A percentile compares a stretch with the other conserved stretches of the same genome.
These are phyloP conservation scores for Trissoscelio sp. DNA, from an alignment of 2,888 invertebrate species.

Conservation along the genomic window DNA sequence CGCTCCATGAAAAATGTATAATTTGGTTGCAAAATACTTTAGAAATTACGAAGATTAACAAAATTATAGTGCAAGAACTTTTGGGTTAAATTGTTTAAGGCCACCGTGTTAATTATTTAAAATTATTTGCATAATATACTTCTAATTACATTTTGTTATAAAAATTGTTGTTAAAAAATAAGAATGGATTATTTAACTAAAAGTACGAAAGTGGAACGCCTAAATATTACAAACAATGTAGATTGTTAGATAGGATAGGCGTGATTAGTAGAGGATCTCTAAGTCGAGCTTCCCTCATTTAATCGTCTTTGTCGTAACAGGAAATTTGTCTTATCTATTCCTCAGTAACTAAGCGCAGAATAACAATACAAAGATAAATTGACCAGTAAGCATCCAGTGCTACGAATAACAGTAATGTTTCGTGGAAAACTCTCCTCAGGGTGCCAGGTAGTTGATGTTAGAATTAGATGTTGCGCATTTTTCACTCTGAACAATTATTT, in stretches of 20 bases:
- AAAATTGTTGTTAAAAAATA: too few species aligned
- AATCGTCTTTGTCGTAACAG: conserved; percentile 70
- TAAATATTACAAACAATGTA: conserved; percentile 22
- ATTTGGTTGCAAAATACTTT: too few species aligned
- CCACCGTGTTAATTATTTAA: too few species aligned
- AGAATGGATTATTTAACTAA: too few species aligned
- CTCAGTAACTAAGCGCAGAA: conserved; percentile 36
- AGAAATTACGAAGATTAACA: too few species aligned
- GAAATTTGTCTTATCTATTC: conserved; percentile 63
- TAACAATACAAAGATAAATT: conserved; percentile 74
- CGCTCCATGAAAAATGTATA: too few species aligned
- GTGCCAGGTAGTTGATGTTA: background rate
- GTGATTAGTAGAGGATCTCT: conserved; percentile 13
- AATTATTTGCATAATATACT: too few species aligned
- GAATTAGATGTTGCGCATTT: background rate
- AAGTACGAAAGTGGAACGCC: background rate
- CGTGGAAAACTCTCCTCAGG: background rate
- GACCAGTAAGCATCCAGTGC: conserved; percentile 70
- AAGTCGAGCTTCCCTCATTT: conserved; percentile 50
- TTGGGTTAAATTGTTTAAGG: too few species aligned
- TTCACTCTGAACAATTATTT: too few species aligned
- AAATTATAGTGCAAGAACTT: too few species aligned
- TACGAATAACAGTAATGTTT: conserved; percentile 68
- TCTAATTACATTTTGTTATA: too few species aligned
- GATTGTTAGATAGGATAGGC: conserved; percentile 18